These are phyloP conservation scores for Streblospio benedicti DNA, from an alignment of 1,140 invertebrate species.

Conservation along the genomic window DNA sequence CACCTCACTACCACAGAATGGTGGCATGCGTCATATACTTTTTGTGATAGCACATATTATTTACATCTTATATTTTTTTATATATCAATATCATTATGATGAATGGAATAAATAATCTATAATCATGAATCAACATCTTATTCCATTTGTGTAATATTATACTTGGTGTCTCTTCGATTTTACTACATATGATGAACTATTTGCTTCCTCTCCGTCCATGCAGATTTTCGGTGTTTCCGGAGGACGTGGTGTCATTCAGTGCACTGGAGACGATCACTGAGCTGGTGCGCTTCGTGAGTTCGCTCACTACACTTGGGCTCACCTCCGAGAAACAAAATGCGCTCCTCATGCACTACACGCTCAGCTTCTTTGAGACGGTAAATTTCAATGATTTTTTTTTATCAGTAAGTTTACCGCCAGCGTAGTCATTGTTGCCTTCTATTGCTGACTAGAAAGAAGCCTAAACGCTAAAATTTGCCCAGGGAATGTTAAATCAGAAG, in stretches of 20 bases:
- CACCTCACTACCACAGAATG: background rate
- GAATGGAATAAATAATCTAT: too few species aligned
- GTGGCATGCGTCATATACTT: background rate
- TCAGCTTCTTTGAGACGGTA: conserved; percentile 11
- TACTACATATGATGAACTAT: too few species aligned
- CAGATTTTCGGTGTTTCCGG: conserved; percentile 9
- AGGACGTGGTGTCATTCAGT: conserved; percentile 1
- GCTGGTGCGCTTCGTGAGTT: conserved; percentile 1
- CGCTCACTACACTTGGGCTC: background rate
- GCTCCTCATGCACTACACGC: background rate
- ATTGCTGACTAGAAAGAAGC: too few species aligned
- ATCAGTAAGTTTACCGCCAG: background rate
- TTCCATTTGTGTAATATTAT: too few species aligned
- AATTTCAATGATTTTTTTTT: background rate
- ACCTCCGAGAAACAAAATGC: background rate
- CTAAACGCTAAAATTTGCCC: too few species aligned
- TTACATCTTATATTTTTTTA: background rate
- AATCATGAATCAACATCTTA: too few species aligned
- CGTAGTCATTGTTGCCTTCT: background rate
- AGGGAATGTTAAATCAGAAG: background rate
- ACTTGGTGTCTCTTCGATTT: too few species aligned
- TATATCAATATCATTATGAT: background rate
- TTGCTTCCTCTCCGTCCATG: too few species aligned
- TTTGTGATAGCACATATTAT: background rate
- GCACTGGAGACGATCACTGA: conserved; percentile 1